phyloP scores from a whole-genome alignment of 2,113 vertebrate genomes.

The Tenebrosternarchus preto region DNA sequence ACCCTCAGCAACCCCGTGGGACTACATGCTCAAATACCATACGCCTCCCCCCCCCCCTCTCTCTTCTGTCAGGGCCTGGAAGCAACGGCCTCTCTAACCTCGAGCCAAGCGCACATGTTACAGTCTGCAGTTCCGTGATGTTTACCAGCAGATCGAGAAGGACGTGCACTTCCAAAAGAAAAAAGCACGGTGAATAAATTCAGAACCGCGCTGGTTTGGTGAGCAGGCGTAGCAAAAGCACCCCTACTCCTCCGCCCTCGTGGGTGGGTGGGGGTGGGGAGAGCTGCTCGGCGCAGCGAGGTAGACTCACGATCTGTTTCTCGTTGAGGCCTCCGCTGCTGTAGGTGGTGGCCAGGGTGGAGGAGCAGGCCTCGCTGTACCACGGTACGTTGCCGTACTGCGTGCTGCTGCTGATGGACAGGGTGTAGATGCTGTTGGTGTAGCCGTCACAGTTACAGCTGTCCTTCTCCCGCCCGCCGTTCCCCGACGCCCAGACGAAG shows the following conservation, averaged over 20 bases:
- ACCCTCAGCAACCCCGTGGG: background rate
- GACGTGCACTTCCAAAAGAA: background rate
- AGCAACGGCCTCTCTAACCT: constrained; percentile 3
- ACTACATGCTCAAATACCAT: background rate
- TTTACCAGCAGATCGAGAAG: background rate
- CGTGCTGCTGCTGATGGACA: constrained; percentile 88
- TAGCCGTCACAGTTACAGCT: constrained; percentile 91
- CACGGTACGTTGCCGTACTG: constrained; percentile 84
- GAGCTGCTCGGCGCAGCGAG: background rate
- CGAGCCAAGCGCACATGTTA: background rate
- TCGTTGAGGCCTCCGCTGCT: constrained; percentile 86
- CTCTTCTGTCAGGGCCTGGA: background rate
- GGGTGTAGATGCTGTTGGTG: constrained; percentile 90
- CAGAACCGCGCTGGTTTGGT: background rate
- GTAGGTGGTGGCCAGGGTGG: constrained; percentile 88
- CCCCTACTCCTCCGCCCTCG: no score
- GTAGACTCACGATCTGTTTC: constrained; percentile 85
- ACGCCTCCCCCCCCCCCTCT: background rate
- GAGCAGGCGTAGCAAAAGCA: background rate
- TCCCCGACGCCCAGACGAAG: constrained; percentile 83
- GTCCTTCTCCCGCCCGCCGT: constrained; percentile 84
- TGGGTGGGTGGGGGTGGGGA: no score
- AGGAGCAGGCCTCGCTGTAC: constrained; percentile 92
- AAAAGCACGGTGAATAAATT: background rate
- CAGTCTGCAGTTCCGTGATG: background rate